Conservation (phyloP, 2,888 invertebrate genomes). For the Tetrapedia diversipes region DNA sequence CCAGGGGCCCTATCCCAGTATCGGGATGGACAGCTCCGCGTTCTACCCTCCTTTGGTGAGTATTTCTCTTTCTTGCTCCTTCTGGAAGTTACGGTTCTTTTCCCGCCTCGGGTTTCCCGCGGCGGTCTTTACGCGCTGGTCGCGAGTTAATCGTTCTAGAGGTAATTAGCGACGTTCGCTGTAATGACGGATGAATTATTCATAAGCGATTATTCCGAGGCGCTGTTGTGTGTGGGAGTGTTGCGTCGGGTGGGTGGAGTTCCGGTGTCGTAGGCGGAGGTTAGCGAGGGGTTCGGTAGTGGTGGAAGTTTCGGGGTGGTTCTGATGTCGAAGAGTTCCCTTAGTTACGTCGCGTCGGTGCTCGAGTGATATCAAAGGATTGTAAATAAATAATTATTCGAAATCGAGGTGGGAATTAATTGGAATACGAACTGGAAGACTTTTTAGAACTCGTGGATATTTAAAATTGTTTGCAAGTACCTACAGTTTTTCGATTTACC, state of each 20-base stretch:
- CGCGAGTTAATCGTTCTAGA: conserved; percentile 4
- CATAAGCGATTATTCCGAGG: conserved; percentile 10
- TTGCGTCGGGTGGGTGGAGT: neutral
- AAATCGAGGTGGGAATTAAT: too few species aligned
- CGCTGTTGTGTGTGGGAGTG: neutral
- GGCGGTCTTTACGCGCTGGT: too few species aligned
- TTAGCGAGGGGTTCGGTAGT: neutral
- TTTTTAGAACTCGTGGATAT: too few species aligned
- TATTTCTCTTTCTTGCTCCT: conserved; percentile 69
- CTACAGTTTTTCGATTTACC: too few species aligned
- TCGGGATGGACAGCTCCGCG: conserved; percentile 96
- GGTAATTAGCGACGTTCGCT: conserved; percentile 22
- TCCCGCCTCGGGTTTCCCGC: too few species aligned
- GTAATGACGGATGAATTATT: conserved; percentile 28
- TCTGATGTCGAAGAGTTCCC: too few species aligned
- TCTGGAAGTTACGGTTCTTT: too few species aligned
- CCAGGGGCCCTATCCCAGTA: conserved; percentile 96
- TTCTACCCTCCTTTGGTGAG: conserved; percentile 98
- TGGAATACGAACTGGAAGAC: too few species aligned
- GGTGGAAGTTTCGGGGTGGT: neutral
- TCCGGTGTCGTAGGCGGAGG: neutral
- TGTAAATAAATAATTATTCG: too few species aligned
- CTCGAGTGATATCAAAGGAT: too few species aligned
- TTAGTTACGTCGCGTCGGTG: too few species aligned
- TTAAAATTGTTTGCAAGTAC: too few species aligned